These are phyloP conservation scores for Ptychoptera contaminata DNA, from an alignment of 2,888 invertebrate species.

Conservation along the genomic window DNA sequence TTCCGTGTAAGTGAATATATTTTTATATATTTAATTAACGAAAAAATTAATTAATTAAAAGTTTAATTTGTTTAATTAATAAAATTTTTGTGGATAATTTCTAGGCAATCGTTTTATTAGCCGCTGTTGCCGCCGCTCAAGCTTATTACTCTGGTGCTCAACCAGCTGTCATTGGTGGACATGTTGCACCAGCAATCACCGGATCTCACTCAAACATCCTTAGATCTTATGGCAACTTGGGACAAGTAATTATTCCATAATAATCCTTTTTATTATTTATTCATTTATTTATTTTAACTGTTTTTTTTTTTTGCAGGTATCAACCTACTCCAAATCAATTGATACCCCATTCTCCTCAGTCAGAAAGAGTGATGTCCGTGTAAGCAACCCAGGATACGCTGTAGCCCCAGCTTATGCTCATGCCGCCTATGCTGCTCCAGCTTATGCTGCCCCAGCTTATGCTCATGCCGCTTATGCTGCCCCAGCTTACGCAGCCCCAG, in stretches of 20 bases:
- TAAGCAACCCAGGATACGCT: slow-evolving; percentile 44
- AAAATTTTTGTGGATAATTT: slow-evolving; percentile 1
- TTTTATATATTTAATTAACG: too few relatives aligned
- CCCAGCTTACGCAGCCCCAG: slow-evolving; percentile 18
- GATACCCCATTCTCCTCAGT: slow-evolving; percentile 59
- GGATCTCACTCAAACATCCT: slow-evolving; percentile 43
- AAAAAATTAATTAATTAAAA: too few relatives aligned
- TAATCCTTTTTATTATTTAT: too few relatives aligned
- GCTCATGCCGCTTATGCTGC: slow-evolving; percentile 23
- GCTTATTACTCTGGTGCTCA: slow-evolving; percentile 1
- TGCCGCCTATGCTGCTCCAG: slow-evolving; percentile 22
- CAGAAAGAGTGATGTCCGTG: slow-evolving; percentile 52
- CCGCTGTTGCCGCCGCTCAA: slow-evolving; percentile 6
- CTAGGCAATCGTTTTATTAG: slow-evolving; percentile 5
- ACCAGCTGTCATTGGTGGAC: slow-evolving; percentile 3
- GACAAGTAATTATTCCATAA: slow-evolving; percentile 34
- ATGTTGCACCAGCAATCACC: slow-evolving; percentile 31
- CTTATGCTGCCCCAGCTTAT: slow-evolving; percentile 8
- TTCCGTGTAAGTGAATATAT: too few relatives aligned
- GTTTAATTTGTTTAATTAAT: not conserved
- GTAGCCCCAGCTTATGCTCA: slow-evolving; percentile 18
- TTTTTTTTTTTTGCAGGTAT: slow-evolving; percentile 23
- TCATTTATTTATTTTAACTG: too few relatives aligned
- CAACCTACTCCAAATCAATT: slow-evolving; percentile 51
- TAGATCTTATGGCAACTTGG: slow-evolving; percentile 48